Evolutionary conservation across 2,797 vertebrate species (phyloP), one percentile per base, ranked within the genome.

Genomic region (Halcyon chelicuti): DNA sequence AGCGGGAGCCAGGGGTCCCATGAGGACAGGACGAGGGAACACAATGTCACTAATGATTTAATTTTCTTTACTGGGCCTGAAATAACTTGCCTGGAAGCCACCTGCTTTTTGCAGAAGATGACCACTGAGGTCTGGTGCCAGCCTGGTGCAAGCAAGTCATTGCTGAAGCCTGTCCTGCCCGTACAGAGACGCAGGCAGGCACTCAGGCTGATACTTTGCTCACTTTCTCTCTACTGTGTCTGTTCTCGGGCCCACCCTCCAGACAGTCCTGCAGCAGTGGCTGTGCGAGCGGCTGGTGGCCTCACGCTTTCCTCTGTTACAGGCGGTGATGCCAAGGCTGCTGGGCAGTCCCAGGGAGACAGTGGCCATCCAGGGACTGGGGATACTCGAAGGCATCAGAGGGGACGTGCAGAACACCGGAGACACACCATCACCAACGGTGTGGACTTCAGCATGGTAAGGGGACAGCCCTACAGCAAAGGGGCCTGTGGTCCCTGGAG

Each of bases 391-490:
- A 97, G 98, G 35, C 98, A 98, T 37, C 97, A 97, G 83, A 97
- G 98, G 28, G 97, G 97, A 60, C 98, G 98, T 19, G 98, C 98
- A 2, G 99, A 99, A 13, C 99, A 98, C 78, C 98, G 99, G 55
- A 98, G 99, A 44, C 99, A 99, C 93, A 99, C 99, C 78, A 99
- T 99, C 96, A 98, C 99, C 93, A 99, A 97, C 0, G 99, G 99
- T 1, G 98, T 99, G 88, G 99, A 99, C 97, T 99, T 99, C 18
- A 97, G 98, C 94, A 97, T 98, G 99, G 99, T 99, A 97, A 95
- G 98, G 42, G 89, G 39, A 29, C 40, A 39, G 42, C n/a, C 31
- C 54, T 62, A 6, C 33, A 22, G 14, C 4, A 2, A 33, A 25
- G 9, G 22, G 20, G 31, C 47, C 47, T 12, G 5, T 5, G 4